These are phyloP conservation scores for Glossophaga mutica DNA, from an alignment of 2,797 vertebrate species.

Conservation along the genomic window DNA sequence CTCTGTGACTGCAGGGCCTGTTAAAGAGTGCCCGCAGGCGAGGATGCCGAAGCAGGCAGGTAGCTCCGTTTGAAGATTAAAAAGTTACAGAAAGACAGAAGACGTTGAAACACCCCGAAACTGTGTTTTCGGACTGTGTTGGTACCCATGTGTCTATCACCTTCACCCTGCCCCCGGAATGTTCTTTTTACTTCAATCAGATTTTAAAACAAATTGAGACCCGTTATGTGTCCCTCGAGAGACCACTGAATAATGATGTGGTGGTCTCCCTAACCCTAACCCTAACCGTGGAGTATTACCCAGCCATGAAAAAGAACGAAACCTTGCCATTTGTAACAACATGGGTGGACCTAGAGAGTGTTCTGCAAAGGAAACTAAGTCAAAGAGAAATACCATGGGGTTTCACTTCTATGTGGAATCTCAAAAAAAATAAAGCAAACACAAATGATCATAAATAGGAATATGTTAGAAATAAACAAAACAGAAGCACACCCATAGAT, in stretches of 20 bases:
- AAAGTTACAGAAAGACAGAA: background rate
- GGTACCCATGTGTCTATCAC: background rate
- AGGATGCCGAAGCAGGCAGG: background rate
- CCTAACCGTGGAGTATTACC: background rate
- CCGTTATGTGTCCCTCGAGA: background rate
- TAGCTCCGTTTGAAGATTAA: too few relatives aligned
- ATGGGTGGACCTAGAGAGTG: background rate
- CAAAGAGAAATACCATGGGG: background rate
- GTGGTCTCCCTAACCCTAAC: too few relatives aligned
- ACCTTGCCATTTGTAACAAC: background rate
- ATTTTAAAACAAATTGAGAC: background rate
- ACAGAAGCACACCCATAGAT: too few relatives aligned
- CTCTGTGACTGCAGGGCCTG: accelerated
- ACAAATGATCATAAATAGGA: too few relatives aligned
- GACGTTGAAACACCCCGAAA: too few relatives aligned
- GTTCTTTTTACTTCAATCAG: background rate
- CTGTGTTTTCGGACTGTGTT: background rate
- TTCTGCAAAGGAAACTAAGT: background rate
- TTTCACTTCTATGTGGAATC: background rate
- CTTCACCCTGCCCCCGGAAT: background rate
- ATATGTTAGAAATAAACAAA: background rate
- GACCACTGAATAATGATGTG: too few relatives aligned
- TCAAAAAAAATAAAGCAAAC: too few relatives aligned
- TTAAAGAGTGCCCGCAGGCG: accelerated
- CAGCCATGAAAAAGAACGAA: background rate